Conservation (phyloP, 2,113 vertebrate genomes). For the Mus pahari region DNA sequence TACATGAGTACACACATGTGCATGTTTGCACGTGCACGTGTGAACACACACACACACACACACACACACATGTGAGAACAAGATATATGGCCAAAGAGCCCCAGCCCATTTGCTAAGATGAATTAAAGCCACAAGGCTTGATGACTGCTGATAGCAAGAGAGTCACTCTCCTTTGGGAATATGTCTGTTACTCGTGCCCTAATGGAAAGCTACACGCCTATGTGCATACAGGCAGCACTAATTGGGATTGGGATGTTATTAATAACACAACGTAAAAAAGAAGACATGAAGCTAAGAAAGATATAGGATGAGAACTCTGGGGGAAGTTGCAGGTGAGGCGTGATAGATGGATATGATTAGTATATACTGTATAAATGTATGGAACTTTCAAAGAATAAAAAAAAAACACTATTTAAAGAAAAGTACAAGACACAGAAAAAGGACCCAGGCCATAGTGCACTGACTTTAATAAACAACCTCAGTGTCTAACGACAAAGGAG, state of each 20-base stretch:
- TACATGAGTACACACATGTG: neutral
- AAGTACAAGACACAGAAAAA: neutral
- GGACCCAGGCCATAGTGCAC: neutral
- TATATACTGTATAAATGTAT: neutral
- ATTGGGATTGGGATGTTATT: neutral
- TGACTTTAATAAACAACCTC: conserved; percentile 10
- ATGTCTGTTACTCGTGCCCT: neutral
- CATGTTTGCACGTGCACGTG: too few relatives aligned
- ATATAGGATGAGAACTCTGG: neutral
- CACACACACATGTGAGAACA: neutral
- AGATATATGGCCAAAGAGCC: neutral
- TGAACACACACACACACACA: neutral
- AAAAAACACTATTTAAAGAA: neutral
- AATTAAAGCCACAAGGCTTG: neutral
- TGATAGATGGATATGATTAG: neutral
- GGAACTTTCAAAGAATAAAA: neutral
- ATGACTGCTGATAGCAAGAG: neutral
- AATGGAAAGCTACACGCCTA: neutral
- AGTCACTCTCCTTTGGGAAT: neutral
- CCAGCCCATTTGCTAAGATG: neutral
- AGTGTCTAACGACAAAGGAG: conserved; percentile 7
- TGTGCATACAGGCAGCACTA: neutral
- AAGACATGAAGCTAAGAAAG: neutral
- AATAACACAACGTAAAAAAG: neutral
- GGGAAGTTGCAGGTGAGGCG: neutral